Evolutionary conservation across 2,888 invertebrate species (phyloP), one percentile per base, ranked within the genome.

Genomic region (Hemistola chrysoprasaria): DNA sequence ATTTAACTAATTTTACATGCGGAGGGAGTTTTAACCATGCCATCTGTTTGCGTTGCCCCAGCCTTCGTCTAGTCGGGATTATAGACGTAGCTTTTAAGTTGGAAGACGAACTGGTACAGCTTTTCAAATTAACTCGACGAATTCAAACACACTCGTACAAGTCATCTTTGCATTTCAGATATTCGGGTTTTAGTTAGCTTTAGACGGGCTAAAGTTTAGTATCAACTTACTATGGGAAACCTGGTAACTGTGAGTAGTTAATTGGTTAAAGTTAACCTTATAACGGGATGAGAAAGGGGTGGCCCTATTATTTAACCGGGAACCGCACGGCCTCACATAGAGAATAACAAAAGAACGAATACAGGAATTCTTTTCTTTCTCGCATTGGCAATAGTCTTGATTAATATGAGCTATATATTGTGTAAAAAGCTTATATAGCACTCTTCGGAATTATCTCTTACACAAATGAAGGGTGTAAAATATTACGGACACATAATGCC

Each of bases 1-100:
- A 78, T 82, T 80, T 76, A 78, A 80, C 79, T 76, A 80, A 84
- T 80, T 83, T 80, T 77, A 81, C 77, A 80, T 76, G 78, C 75
- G 73, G 72, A 69, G 66, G 67, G 78, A 80, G 79, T 83, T 83
- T 79, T 75, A 79, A 78, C 77, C 73, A 67, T 71, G 66, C 70
- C 74, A 71, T 78, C 61, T 78, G 74, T 77, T 80, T 80, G 76
- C 66, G 58, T 75, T 78, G 68, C 65, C 62, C 59, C 63, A 64
- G 67, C 64, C 65, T 40, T 38, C 28, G 42, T 35, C 40, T 47
- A 53, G 56, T 55, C 55, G 39, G 57, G 47, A 59, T 53, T 50
- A 34, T 33, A 41, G 37, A 43, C 41, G 34, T 25, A 23, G 32
- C 37, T n/a, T n/a, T n/a, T n/a, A n/a, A n/a, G n/a, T 33, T 37